Base-by-base conservation (phyloP, 2,888 invertebrate species). In the Papilio demoleus region DNA sequence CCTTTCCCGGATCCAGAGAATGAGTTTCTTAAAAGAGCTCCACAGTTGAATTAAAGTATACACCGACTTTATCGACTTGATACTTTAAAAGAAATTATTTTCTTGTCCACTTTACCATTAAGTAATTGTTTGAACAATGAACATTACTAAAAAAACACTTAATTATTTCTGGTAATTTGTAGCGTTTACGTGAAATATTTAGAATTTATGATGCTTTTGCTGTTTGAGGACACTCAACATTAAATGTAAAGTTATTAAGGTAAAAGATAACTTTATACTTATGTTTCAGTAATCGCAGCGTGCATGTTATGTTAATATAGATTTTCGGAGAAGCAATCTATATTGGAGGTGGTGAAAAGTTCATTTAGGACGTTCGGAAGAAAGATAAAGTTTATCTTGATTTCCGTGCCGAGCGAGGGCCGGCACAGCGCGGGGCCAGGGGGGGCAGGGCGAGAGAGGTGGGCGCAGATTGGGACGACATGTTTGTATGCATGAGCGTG, bases 1-100 rank as follows among this genome's bases (percentile, higher is more conserved):
- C 90, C 91, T 84, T 85, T 90, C 88, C 87, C 86, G 83, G 88
- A 86, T 91, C 83, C 50, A 19, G 19, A 27, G 62, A 62, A 47
- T 42, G 62, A 62, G 56, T 53, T 62, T 62, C 45, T 56, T 56
- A 56, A 62, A 58, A 56, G 58, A n/a, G 36, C 19, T 65, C 34
- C 24, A 14, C 59, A 65, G 38, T 40, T 67, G 22, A 53, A 65
- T 31, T 65, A 45, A 65, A 58, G 34, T 58, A 19, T n/a, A 65
- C 31, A 2, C 22, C 31, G 31, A 31, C 31, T 31, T 56, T 9
- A 11, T 3, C n/a, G n/a, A 27, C 3, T 31, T 31, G 53, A 56
- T 56, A 56, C 31, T 31, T n/a, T n/a, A 1, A 14, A 17, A 22
- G 4, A 22, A 4, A 12, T 4, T 9, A n/a, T 1, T 45, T 19